Evolutionary conservation across 2,888 invertebrate genomes (phyloP).

Genomic region (Abrostola tripartita): DNA sequence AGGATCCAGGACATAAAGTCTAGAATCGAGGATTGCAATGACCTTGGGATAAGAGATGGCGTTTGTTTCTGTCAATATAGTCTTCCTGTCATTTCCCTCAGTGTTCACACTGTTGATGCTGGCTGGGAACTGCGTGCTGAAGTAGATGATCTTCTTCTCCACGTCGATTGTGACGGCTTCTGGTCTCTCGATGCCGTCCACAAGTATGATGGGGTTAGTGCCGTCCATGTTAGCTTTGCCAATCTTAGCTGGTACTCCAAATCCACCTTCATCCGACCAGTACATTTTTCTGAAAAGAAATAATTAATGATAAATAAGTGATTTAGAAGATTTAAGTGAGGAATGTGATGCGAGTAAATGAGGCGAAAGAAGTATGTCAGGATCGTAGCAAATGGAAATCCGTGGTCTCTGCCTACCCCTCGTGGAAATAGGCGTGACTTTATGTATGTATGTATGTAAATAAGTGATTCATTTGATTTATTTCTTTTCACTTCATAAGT

Average conservation of each 20-base stretch:
- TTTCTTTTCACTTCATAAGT: neutral
- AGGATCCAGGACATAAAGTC: constrained; percentile 96
- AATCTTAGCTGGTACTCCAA: constrained; percentile 95
- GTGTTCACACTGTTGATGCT: constrained; percentile 91
- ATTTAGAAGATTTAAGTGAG: no score
- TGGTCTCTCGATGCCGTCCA: constrained; percentile 91
- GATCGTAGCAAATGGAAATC: no score
- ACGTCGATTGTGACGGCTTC: constrained; percentile 96
- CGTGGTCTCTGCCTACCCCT: no score
- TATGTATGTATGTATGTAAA: no score
- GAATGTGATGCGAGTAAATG: no score
- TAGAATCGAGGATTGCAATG: constrained; percentile 93
- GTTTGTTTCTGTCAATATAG: constrained; percentile 91
- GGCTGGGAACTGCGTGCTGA: constrained; percentile 93
- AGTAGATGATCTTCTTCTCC: constrained; percentile 95
- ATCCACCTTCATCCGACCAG: constrained; percentile 99
- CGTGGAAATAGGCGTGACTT: no score
- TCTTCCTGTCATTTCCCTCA: constrained; percentile 91
- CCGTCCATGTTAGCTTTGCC: constrained; percentile 98
- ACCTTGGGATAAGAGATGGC: constrained; percentile 94
- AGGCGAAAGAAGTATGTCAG: no score
- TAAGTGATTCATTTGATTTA: neutral
- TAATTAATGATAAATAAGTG: neutral
- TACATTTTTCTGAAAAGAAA: constrained; percentile 91
- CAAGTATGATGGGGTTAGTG: constrained; percentile 91